Conservation (phyloP, 37 sponge, comb jelly and placozoan genomes). For the Haliclona indistincta region DNA sequence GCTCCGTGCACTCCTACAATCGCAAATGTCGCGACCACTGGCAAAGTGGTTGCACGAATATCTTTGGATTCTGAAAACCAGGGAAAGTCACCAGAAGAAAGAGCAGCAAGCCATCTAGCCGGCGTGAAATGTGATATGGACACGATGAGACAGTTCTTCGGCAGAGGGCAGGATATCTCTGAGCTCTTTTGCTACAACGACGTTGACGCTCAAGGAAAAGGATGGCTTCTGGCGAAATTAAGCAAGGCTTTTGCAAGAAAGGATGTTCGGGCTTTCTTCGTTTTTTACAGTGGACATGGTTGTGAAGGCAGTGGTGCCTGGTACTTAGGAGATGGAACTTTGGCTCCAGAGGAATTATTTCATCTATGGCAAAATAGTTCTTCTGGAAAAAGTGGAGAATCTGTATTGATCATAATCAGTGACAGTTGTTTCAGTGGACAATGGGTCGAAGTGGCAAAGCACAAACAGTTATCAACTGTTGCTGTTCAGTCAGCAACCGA, state of each 20-base stretch:
- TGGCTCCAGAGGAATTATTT: no score
- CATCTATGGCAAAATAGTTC: no score
- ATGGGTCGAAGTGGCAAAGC: no score
- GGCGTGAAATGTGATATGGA: not conserved
- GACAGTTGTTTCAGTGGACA: no score
- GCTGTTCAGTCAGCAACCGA: no score
- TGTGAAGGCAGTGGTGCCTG: no score
- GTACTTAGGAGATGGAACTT: not conserved
- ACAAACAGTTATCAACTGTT: no score
- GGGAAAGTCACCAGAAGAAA: not conserved
- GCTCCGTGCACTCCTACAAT: not conserved
- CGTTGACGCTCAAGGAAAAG: constrained; percentile 9
- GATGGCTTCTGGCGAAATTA: not conserved
- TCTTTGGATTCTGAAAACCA: not conserved
- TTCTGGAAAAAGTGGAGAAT: no score
- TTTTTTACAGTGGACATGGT: no score
- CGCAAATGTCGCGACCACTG: not conserved
- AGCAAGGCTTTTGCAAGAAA: not conserved
- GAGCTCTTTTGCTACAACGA: constrained; percentile 1
- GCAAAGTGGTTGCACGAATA: not conserved
- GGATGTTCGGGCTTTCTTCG: constrained; percentile 9
- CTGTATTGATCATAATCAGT: no score
- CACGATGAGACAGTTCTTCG: constrained; percentile 5
- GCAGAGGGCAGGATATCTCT: constrained; percentile 1
- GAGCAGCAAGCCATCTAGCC: constrained; percentile 5